Evolutionary conservation across 2,797 vertebrate genomes (phyloP).

Genomic region (Eremophila alpestris): DNA sequence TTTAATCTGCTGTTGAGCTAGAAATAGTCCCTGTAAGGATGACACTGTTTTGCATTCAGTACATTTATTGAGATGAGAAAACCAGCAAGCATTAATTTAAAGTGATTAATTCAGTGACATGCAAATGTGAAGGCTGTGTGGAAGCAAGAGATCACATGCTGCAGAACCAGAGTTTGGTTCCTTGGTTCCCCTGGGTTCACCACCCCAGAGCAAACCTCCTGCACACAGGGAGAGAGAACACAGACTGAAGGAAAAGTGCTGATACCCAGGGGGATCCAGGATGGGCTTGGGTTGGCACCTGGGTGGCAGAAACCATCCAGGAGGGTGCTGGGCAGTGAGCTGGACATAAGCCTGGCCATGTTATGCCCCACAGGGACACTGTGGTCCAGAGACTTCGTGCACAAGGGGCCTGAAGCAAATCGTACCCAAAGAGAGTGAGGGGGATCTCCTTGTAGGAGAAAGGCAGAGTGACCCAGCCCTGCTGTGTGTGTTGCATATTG

Average conservation of each 20-base stretch:
- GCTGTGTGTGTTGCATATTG: neutral
- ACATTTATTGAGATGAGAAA: neutral
- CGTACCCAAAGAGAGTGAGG: neutral
- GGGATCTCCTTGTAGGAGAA: neutral
- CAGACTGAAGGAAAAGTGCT: neutral
- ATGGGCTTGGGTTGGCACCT: neutral
- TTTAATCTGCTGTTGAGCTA: constrained; percentile 5
- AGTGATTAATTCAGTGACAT: constrained; percentile 19
- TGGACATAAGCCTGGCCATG: neutral
- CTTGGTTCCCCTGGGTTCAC: neutral
- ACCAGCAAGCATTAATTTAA: neutral
- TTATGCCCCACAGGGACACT: neutral
- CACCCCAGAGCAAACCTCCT: neutral
- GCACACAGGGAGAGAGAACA: neutral
- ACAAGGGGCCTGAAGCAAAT: neutral
- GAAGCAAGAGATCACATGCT: neutral
- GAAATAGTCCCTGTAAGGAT: neutral
- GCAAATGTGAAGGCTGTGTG: neutral
- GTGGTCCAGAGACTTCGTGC: fast-evolving
- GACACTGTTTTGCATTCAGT: neutral
- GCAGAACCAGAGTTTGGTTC: neutral
- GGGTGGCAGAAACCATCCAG: neutral
- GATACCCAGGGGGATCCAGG: neutral
- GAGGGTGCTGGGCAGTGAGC: neutral
- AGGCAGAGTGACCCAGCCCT: neutral